These are phyloP conservation scores for Anneissia japonica DNA, from an alignment of 35 echinoderm and acorn worm species.

Conservation along the genomic window DNA sequence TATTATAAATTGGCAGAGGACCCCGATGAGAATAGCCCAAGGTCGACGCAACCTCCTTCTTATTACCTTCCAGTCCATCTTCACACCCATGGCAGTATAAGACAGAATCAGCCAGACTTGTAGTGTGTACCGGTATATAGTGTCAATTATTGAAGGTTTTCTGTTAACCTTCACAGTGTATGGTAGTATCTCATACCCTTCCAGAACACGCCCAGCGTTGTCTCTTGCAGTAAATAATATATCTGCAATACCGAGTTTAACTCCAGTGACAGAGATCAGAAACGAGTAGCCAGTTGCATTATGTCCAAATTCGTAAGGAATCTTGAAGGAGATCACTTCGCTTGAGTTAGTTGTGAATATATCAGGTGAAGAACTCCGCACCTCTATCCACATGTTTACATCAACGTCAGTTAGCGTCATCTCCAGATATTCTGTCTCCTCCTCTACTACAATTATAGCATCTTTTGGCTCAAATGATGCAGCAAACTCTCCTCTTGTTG, in stretches of 20 bases:
- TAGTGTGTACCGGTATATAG: conserved; percentile 36
- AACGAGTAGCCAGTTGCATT: too few relatives aligned
- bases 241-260: too few relatives aligned
- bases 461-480: not conserved
- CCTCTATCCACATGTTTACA: too few relatives aligned
- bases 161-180: conserved; percentile 6
- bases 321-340: too few relatives aligned
- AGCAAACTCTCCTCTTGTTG: not conserved
- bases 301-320: too few relatives aligned
- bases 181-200: not conserved
- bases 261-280: too few relatives aligned
- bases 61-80: conserved; percentile 27
- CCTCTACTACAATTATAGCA: not conserved
- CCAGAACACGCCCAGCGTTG: too few relatives aligned
- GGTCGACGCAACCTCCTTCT: conserved; percentile 42
- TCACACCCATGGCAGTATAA: conserved; percentile 61
- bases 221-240: too few relatives aligned
- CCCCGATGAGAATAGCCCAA: conserved; percentile 54
- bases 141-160: not conserved
- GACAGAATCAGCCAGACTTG: conserved; percentile 28
- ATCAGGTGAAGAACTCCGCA: too few relatives aligned
- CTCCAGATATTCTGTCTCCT: too few relatives aligned
- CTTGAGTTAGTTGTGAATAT: too few relatives aligned
- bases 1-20: conserved; percentile 64
- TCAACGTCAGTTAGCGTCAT: too few relatives aligned